Base-by-base conservation (phyloP, 2,888 invertebrate genomes). In the Orchesella flavescens region DNA sequence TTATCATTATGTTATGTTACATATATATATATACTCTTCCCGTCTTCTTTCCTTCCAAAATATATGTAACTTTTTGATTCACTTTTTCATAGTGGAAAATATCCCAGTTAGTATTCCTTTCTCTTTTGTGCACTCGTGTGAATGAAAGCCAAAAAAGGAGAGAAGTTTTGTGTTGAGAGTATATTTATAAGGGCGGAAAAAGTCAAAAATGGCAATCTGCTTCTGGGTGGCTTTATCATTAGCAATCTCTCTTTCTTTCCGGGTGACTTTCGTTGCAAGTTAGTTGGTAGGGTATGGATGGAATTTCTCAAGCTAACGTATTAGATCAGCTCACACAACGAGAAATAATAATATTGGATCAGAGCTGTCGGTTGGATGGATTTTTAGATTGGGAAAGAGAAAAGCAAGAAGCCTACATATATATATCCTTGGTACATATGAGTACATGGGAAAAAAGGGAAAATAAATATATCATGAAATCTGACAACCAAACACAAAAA, bases 1-100 rank as follows among this genome's bases (percentile, higher is more conserved):
- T 80, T 80, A 80, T 80, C 80, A 80, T 80, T 74, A 74, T 74
- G 71, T 65, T 79, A 65, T 24, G 55, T 15, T 66, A 17, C 19
- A 34, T 49, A 49, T 49, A n/a, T n/a, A n/a, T n/a, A n/a, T n/a
- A n/a, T 21, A 69, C 19, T 69, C n/a, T 23, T 71, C 12, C 12
- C 23, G 49, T 53, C 24, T 24, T 23, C 61, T 61, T 74, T 34
- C 61, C 61, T 74, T 59, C 43, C 73, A 19, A 73, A 61, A 61
- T 13, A 17, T 44, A n/a, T 57, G 15, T 34, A 34, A 59, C 34
- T 34, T 34, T 34, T 34, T 34, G 34, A 34, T 34, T 34, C 34
- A 34, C 3, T 34, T 34, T 34, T 4, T 34, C 34, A 7, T 34
- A 34, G 34, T 34, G 7, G 2, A 34, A 34, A 34, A 34, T 34